A percentile compares a stretch with the other conserved stretches of the same genome.
Evolutionary conservation across 2,797 vertebrate species (phyloP).

Genomic region (Neomorphus geoffroyi): DNA sequence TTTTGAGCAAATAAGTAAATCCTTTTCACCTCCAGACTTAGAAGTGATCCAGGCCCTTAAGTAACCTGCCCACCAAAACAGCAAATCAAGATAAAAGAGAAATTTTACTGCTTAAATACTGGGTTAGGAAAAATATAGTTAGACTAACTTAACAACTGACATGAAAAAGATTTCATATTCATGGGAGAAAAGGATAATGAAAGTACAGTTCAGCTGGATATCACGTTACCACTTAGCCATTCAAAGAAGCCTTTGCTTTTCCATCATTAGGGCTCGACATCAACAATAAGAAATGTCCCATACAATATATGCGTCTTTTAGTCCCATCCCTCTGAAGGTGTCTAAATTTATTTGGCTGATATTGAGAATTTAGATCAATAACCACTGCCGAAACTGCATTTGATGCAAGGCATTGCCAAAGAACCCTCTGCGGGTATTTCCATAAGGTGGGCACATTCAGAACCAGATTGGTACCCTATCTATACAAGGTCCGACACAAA

Average conservation of each 20-base stretch:
- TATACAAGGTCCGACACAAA: too few species aligned
- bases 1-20: not conserved
- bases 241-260: not conserved
- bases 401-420: not conserved
- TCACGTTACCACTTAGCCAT: not conserved
- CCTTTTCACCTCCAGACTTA: not conserved
- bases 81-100: not conserved
- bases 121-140: not conserved
- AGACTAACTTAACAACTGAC: not conserved
- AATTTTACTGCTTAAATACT: not conserved
- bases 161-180: not conserved
- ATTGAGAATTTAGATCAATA: not conserved
- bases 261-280: not conserved
- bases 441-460: not conserved
- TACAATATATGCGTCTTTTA: not conserved
- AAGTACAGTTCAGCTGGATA: not conserved
- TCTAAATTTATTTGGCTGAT: not conserved
- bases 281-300: not conserved
- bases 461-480: not conserved
- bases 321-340: not conserved
- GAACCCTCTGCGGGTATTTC: not conserved
- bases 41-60: not conserved
- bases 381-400: not conserved
- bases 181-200: not conserved
- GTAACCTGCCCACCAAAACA: not conserved